phyloP scores from a whole-genome alignment of 2,113 vertebrate species.

The Sceloporus tristichus region DNA sequence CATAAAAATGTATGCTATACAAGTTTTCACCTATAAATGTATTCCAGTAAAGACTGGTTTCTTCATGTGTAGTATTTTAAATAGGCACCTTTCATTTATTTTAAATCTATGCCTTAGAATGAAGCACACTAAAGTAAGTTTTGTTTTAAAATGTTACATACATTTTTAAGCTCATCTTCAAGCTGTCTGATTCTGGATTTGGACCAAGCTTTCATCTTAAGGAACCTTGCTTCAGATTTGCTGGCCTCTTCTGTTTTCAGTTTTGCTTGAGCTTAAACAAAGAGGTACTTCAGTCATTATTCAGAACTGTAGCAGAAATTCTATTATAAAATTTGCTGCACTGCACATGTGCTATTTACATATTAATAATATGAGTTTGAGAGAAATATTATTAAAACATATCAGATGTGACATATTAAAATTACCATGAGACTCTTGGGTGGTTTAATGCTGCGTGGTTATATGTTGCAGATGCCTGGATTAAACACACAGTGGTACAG shows the following conservation, averaged over 20 bases:
- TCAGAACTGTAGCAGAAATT: background rate
- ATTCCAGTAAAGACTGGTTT: background rate
- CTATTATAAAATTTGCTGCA: background rate
- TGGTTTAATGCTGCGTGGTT: background rate
- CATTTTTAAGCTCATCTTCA: constrained; percentile 88
- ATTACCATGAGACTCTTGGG: background rate
- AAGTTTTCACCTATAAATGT: background rate
- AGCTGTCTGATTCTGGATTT: constrained; percentile 88
- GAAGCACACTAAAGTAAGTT: background rate
- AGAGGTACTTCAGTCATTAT: constrained; percentile 5
- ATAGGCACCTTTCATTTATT: background rate
- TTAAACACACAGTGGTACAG: background rate
- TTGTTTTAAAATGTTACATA: constrained; percentile 59
- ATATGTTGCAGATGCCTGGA: background rate
- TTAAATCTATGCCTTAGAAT: background rate
- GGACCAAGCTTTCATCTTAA: constrained; percentile 93
- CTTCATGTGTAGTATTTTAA: background rate
- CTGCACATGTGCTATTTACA: background rate
- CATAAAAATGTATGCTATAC: background rate
- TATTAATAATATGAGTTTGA: background rate
- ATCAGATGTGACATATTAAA: background rate
- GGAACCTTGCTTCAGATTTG: constrained; percentile 90
- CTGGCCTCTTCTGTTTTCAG: constrained; percentile 86
- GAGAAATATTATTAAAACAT: background rate
- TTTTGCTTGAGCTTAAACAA: constrained; percentile 81